Percentiles rank a stretch among this genome's conserved stretches.
phyloP scores from a whole-genome alignment of 2,113 vertebrate genomes.

The Ophthalmolycus amberensis region DNA sequence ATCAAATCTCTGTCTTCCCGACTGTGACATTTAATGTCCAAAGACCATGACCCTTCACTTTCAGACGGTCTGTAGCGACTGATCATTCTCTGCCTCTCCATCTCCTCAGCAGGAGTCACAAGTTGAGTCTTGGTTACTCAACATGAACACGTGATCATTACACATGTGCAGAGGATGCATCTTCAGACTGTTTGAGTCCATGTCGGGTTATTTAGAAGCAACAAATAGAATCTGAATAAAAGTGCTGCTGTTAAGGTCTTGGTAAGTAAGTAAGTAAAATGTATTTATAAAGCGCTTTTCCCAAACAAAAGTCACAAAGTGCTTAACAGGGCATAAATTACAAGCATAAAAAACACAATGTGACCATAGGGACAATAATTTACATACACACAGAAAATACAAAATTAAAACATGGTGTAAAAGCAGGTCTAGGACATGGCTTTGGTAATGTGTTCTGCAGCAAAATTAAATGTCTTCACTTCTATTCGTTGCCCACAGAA shows the following conservation, averaged over 20 bases:
- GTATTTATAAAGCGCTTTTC: too few species aligned
- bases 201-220: slow-evolving; percentile 9
- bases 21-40: slow-evolving; percentile 84
- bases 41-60: slow-evolving; percentile 85
- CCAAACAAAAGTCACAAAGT: too few species aligned
- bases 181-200: not conserved
- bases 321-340: too few species aligned
- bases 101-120: slow-evolving; percentile 27
- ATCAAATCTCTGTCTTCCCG: slow-evolving; percentile 82
- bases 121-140: slow-evolving; percentile 16
- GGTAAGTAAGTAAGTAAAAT: too few species aligned
- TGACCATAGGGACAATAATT: too few species aligned
- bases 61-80: slow-evolving; percentile 44
- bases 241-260: not conserved
- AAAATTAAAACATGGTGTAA: too few species aligned
- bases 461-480: slow-evolving; percentile 9
- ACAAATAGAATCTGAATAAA: not conserved
- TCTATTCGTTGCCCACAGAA: slow-evolving; percentile 20
- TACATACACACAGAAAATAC: too few species aligned
- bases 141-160: slow-evolving; percentile 11
- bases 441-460: not conserved
- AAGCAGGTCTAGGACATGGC: too few species aligned
- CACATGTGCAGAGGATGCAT: slow-evolving; percentile 27
- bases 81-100: not conserved
- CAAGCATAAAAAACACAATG: too few species aligned